Conservation (phyloP, 2,113 vertebrate species). For the Nymphicus hollandicus region DNA sequence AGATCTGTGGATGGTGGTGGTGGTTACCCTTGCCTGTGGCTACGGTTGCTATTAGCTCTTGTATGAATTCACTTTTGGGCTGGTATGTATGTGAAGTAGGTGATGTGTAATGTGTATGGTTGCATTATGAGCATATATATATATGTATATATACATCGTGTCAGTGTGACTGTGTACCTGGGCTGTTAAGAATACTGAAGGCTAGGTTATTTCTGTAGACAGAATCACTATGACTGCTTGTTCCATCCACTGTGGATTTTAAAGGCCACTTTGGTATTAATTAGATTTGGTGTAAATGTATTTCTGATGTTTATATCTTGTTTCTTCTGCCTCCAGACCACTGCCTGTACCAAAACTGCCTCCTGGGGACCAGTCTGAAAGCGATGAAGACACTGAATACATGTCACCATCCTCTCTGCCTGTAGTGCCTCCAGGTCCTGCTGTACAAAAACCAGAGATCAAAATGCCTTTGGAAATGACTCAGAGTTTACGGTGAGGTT, state of each 20-base stretch:
- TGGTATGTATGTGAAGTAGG: background rate
- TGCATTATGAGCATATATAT: background rate
- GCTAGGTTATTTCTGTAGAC: background rate
- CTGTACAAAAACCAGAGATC: slow-evolving; percentile 74
- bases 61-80: background rate
- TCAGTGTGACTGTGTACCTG: background rate
- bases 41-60: background rate
- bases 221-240: background rate
- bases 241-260: background rate
- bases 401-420: slow-evolving; percentile 94
- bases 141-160: too few relatives aligned
- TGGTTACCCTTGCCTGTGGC: background rate
- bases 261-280: background rate
- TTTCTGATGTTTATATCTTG: background rate
- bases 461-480: slow-evolving; percentile 69
- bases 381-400: slow-evolving; percentile 90
- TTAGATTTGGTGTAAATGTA: background rate
- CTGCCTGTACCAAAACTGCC: slow-evolving; percentile 77
- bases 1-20: background rate
- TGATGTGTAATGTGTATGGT: background rate
- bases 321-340: slow-evolving; percentile 71
- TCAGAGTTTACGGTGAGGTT: slow-evolving; percentile 69
- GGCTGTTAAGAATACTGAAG: background rate
- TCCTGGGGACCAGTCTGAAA: slow-evolving; percentile 80
- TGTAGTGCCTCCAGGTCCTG: slow-evolving; percentile 69